Base-by-base conservation (phyloP, 2,888 invertebrate genomes). In the Calliopum simillimum region DNA sequence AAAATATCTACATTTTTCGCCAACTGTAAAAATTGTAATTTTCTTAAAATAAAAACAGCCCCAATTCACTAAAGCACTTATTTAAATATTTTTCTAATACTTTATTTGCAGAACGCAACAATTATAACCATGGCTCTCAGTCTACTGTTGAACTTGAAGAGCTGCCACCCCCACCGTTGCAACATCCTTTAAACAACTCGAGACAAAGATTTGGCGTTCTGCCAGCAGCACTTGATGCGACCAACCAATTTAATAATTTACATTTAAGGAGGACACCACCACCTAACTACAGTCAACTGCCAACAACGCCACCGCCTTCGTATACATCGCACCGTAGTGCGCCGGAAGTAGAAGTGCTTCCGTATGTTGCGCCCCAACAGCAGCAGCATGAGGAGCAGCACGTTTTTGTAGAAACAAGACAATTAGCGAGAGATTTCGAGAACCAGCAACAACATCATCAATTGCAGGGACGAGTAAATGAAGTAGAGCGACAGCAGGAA, bases 291-390 rank as follows among this genome's bases (percentile, higher is more conserved):
- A 76, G 79, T 41, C 79, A 78, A 2, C 69, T 80, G 74, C 82
- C 84, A 11, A 71, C 80, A 41, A 84, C 85, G 33, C 86, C 85
- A 44, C 85, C 85, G 19, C 84, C 85, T 55, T 77, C 83, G 43
- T 84, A 85, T 68, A 78, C 84, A 63, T 66, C 73, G 12, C 19
- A 59, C 33, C 61, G 16, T 19, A 25, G 33, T 33, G 66, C 8
- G 33, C 55, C 63, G 47, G 58, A 53, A 58, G 68, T 56, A 49
- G 49, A 61, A 19, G 68, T 66, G 21, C 56, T 14, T 19, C 51
- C 33, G 19, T n/a, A 33, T 47, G 61, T 49, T 14, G 43, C 16
- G 66, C 23, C 12, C 6, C 56, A 56, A 25, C 33, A 33, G 25
- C 58, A 58, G 19, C 23, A 56, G 23, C 21, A 56, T 8, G 13